Evolutionary conservation across 2,888 invertebrate species (phyloP).

Genomic region (Phania funesta): DNA sequence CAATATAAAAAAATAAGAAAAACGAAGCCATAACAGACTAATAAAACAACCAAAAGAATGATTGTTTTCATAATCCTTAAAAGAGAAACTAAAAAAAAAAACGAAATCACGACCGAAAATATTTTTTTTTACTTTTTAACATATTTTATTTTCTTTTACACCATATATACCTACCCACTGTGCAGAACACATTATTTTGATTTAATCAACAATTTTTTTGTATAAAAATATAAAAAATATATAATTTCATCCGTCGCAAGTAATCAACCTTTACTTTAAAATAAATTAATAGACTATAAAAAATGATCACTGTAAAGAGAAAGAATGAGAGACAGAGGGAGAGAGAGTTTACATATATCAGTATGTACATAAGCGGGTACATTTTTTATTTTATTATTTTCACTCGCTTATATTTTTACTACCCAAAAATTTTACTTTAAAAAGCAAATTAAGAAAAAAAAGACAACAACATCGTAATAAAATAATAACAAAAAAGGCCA

Average conservation of each 20-base stretch:
- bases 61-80: constrained; percentile 21
- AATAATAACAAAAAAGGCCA: constrained; percentile 42
- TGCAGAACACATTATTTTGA: no score
- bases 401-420: constrained; percentile 23
- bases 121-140: constrained; percentile 7
- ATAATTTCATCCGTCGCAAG: not conserved
- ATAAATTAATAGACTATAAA: constrained; percentile 14
- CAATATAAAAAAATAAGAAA: constrained; percentile 27
- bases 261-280: constrained; percentile 36
- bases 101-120: not conserved
- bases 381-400: constrained; percentile 7
- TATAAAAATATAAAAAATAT: no score
- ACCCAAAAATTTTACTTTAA: constrained; percentile 42
- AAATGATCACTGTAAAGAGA: constrained; percentile 9
- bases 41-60: constrained; percentile 27
- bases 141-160: not conserved
- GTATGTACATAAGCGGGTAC: not conserved
- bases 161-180: not conserved
- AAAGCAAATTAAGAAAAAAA: constrained; percentile 1
- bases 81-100: constrained; percentile 33
- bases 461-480: not conserved
- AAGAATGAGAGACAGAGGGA: not conserved
- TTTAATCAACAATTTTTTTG: no score
- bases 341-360: not conserved
- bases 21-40: constrained; percentile 38